A percentile compares a stretch with the other conserved stretches of the same genome.
Evolutionary conservation across 2,797 vertebrate genomes (phyloP).

Genomic region (Oreochromis mossambicus): DNA sequence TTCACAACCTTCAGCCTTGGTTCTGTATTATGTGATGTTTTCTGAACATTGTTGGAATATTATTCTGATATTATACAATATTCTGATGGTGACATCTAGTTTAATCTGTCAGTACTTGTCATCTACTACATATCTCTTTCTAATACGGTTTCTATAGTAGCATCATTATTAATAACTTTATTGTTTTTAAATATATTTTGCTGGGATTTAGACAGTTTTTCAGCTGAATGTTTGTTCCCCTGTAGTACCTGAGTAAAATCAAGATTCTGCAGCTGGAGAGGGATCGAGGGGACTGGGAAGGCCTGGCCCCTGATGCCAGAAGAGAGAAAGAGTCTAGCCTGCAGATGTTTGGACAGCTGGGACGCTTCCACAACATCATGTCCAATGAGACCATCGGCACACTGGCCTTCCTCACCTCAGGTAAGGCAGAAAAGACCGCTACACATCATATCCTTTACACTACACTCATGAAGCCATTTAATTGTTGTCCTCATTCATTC

Average conservation of each 20-base stretch:
- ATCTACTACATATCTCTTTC: background rate
- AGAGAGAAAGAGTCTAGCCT: constrained; percentile 94
- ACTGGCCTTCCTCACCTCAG: constrained; percentile 94
- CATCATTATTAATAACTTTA: background rate
- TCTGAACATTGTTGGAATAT: background rate
- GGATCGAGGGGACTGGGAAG: constrained; percentile 92
- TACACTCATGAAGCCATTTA: background rate
- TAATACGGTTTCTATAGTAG: background rate
- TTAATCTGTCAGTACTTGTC: background rate
- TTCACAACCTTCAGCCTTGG: background rate
- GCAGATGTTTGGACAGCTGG: constrained; percentile 96
- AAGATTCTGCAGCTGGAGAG: constrained; percentile 96
- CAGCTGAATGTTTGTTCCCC: constrained; percentile 9
- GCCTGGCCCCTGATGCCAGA: constrained; percentile 84
- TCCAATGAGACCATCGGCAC: constrained; percentile 98
- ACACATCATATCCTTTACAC: background rate
- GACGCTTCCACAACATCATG: constrained; percentile 99
- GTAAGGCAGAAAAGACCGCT: constrained; percentile 64
- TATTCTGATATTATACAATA: background rate
- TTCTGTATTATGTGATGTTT: background rate
- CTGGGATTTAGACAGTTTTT: background rate
- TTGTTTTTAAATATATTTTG: background rate
- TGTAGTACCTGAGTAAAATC: constrained; percentile 97
- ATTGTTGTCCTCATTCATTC: background rate
- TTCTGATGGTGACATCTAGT: background rate